phyloP scores from a whole-genome alignment of 2,113 vertebrate genomes.

The Clarias batrachus region DNA sequence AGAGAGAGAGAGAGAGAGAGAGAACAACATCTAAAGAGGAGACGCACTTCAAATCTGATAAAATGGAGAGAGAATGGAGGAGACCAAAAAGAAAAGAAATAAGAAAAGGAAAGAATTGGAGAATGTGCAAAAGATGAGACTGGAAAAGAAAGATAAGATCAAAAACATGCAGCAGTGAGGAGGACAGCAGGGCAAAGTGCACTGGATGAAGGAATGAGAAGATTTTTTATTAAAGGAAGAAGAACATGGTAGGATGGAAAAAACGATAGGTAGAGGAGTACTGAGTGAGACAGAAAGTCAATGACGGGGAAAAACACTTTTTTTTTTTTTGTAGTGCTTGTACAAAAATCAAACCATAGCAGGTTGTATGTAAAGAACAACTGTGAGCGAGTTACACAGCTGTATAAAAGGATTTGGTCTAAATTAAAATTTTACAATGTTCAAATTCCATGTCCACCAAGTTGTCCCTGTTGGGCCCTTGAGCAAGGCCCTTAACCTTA shows the following conservation, averaged over 20 bases:
- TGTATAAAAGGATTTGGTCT: not conserved
- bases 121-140: slow-evolving; percentile 26
- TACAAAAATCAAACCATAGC: not conserved
- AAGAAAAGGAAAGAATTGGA: not conserved
- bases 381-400: not conserved
- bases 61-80: slow-evolving; percentile 37
- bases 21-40: slow-evolving; percentile 39
- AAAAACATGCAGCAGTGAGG: not conserved
- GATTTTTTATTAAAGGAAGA: not conserved
- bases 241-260: not conserved
- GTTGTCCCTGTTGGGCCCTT: too few species aligned
- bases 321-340: not conserved
- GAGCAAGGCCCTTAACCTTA: too few species aligned
- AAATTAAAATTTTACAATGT: not conserved
- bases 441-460: too few species aligned
- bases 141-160: not conserved
- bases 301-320: not conserved
- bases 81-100: not conserved
- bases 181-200: not conserved
- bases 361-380: not conserved
- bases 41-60: slow-evolving; percentile 23
- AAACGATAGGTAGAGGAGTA: not conserved
- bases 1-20: not conserved
- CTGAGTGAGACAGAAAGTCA: not conserved
- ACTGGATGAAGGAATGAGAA: not conserved